phyloP scores from a whole-genome alignment of 2,113 vertebrate species.

The Chaetorhynchus papuensis region DNA sequence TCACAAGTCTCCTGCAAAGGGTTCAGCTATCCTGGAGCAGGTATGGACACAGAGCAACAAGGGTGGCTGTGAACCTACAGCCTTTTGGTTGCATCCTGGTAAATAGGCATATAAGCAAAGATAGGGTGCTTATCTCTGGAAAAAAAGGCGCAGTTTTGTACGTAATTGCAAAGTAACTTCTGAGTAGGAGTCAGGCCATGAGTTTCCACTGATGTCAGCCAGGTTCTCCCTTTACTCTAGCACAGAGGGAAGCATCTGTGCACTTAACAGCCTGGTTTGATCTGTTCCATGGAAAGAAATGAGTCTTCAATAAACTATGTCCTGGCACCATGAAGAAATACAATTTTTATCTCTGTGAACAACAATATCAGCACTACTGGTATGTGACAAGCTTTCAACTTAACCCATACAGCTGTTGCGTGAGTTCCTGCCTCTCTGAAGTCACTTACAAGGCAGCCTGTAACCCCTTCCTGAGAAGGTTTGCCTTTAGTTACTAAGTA shows the following conservation, averaged over 20 bases:
- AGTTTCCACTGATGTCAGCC: neutral
- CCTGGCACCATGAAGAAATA: slow-evolving; percentile 2
- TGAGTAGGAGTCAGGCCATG: neutral
- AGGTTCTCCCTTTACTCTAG: neutral
- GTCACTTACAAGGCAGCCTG: neutral
- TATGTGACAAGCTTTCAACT: neutral
- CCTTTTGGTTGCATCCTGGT: neutral
- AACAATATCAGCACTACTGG: slow-evolving; percentile 23
- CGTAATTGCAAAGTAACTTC: neutral
- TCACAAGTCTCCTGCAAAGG: neutral
- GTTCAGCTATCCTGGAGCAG: neutral
- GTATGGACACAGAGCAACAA: neutral
- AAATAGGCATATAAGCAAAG: neutral
- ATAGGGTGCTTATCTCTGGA: neutral
- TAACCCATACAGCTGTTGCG: slow-evolving; percentile 14
- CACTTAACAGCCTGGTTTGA: neutral
- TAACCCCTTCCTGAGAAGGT: neutral
- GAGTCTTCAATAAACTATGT: slow-evolving; percentile 18
- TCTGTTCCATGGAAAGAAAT: neutral
- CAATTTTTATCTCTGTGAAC: slow-evolving; percentile 40
- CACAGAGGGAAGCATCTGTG: neutral
- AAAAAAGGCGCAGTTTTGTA: neutral
- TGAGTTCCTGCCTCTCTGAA: neutral
- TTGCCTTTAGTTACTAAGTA: neutral
- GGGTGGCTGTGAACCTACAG: neutral